Base-by-base conservation (phyloP, 2,888 invertebrate genomes). In the Hydrotaea cyrtoneurina region DNA sequence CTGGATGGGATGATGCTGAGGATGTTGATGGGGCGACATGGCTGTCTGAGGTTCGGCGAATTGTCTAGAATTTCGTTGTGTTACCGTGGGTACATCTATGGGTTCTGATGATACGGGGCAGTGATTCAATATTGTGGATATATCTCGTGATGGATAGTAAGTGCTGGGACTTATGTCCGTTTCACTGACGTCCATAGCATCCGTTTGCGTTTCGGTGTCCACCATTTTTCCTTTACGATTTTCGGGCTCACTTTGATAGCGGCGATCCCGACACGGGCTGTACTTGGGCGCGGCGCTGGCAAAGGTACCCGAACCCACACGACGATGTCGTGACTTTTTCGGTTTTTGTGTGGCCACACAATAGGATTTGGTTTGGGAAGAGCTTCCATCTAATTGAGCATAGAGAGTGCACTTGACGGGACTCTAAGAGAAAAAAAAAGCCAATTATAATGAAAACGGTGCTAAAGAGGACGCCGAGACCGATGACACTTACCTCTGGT, bases 141-240 rank as follows among this genome's bases (percentile, higher is more conserved):
- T 87, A 80, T 90, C 90, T 46, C 91, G 90, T 13, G 91, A 89
- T 15, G 92, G 90, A 72, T 89, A 89, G 66, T 91, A 91, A 3
- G 92, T 92, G 86, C 93, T 93, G 0, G 94, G 93, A 88, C 94
- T 94, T 26, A 93, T 90, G 89, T 94, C 94, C n/a, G 93, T 93
- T 88, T 94, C 94, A 87, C 94, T 94, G 55, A 94, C 93, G 87
- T 94, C 94, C 93, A 94, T 94, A 73, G 93, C 93, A 88, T 95
- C 95, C 3, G 95, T 95, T 92, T 95, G 95, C 0, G 95, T 95
- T 89, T 95, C 95, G 77, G 93, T 94, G 88, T 95, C 94, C 5
- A 95, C 93, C 23, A 94, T 91, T 86, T 93, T 92, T 10, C 92
- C 89, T 86, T 91, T 92, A 11, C 93, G 90, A 80, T 92, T 92